Base-by-base conservation (phyloP, 2,888 invertebrate species). In the Ephialtes manifestator region DNA sequence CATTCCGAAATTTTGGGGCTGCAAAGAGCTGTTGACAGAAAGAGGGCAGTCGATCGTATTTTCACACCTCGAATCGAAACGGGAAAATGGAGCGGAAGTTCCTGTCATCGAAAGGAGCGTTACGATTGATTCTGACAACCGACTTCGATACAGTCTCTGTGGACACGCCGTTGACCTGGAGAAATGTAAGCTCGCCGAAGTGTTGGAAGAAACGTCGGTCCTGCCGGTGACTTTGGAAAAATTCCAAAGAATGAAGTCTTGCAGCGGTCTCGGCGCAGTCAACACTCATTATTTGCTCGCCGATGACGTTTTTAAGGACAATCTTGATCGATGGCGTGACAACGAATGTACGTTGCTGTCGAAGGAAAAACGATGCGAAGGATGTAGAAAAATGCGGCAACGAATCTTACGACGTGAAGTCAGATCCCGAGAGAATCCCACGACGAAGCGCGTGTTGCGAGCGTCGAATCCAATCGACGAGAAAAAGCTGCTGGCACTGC, bases 241-340 rank as follows among this genome's bases (percentile, higher is more conserved):
- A 31, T 79, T 71, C 8, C 20, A 79, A 46, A n/a, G 55, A 31
- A 79, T 71, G 35, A 79, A 60, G 10, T 0, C 71, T 39, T 71
- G 79, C 71, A 24, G 46, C n/a, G 71, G 79, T 13, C 35, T 79
- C n/a, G 79, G 79, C 20, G 46, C 18, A 11, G 60, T 71, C 31
- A 63, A 79, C 70, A 18, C 13, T 48, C 10, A 68, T 79, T 18
- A 46, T 67, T 55, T 77, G 53, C 46, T 51, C 15, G 24, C 13
- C 20, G 18, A 68, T 35, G 15, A 39, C 5, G 79, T 18, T 13
- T 68, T 70, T 18, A 58, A 46, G 70, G 60, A 70, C 18, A 18
- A 24, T 43, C 55, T 39, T 18, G 60, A 71, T 11, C 68, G 46
- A 24, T 79, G 70, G 71, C 55, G 58, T 35, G 58, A 58, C 20